Evolutionary conservation across 1,140 invertebrate genomes (phyloP), one percentile per base, ranked within the genome.

Genomic region (Mizuhopecten yessoensis): DNA sequence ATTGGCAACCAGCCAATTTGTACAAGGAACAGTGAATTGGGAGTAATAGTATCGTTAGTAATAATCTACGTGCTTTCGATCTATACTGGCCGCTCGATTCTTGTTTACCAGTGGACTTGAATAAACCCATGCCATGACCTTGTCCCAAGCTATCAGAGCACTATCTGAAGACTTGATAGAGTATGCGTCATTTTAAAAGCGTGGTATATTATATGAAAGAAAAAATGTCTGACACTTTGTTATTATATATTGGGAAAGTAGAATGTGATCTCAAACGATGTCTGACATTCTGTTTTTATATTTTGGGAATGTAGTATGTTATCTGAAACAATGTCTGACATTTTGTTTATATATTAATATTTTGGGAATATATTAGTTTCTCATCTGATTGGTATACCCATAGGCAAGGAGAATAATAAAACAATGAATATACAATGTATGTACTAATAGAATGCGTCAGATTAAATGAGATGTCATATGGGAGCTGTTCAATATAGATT

Each of bases 21-120:
- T 75, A 75, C 57, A 75, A 29, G 57, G 57, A 75, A 75, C 57
- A 75, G 57, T 75, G 42, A 45, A n/a, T 29, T 29, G 57, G 57
- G 57, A 75, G 9, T 17, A 75, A 17, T 75, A 75, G 29, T 17
- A 75, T 75, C 20, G 57, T 75, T 75, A 75, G 23, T n/a, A 23
- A 75, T 75, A 75, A 75, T 75, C 57, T 75, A 75, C 57, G 11
- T 17, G 57, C 1, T 75, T 75, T 75, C 57, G 57, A 75, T 75
- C 57, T 75, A 75, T 75, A 17, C 57, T 29, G 57, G n/a, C n/a
- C 23, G 57, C 23, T 75, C 57, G 9, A 7, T 45, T 45, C 9
- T 7, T 75, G 57, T 75, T 75, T 75, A 75, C 57, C n/a, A 11
- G 57, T 75, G n/a, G 57, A 75, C 57, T 75, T 11, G 57, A 75